phyloP scores from a whole-genome alignment of 2,888 invertebrate species.

The Trichogramma dendrolimi region DNA sequence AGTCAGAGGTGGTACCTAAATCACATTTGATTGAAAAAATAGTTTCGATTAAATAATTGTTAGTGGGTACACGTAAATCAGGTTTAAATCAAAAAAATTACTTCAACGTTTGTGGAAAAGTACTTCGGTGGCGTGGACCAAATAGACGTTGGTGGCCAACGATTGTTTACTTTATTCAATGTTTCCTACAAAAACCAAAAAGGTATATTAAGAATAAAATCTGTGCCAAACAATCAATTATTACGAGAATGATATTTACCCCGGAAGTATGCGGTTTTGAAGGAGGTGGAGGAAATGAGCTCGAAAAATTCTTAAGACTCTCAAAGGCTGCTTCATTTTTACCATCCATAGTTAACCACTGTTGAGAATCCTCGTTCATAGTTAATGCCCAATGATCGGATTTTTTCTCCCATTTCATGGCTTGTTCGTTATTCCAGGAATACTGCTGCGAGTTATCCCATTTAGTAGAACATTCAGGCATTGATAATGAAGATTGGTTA shows the following conservation, averaged over 20 bases:
- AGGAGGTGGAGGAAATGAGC: constrained; percentile 40
- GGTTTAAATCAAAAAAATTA: constrained; percentile 21
- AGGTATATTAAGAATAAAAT: background rate
- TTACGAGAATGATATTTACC: constrained; percentile 38
- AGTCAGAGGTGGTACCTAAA: constrained; percentile 43
- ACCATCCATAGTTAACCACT: constrained; percentile 40
- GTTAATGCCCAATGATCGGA: constrained; percentile 28
- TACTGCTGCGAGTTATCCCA: constrained; percentile 33
- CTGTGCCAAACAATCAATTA: background rate
- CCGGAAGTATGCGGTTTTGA: constrained; percentile 55
- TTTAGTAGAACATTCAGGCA: background rate
- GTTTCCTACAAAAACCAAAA: constrained; percentile 8
- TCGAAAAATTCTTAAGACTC: constrained; percentile 33
- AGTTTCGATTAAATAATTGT: background rate
- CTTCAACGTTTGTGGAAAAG: constrained; percentile 41
- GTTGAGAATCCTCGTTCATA: constrained; percentile 29
- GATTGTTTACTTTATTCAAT: constrained; percentile 29
- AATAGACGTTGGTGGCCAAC: constrained; percentile 43
- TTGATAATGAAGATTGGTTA: background rate
- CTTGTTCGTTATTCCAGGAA: constrained; percentile 30
- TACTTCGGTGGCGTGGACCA: constrained; percentile 46
- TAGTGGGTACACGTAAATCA: background rate
- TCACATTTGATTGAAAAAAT: background rate
- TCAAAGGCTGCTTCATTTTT: constrained; percentile 37
- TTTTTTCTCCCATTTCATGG: constrained; percentile 37